A percentile compares a stretch with the other conserved stretches of the same genome.
Evolutionary conservation across 2,797 vertebrate genomes (phyloP).

Genomic region (Gymnoscopelus microlampas): DNA sequence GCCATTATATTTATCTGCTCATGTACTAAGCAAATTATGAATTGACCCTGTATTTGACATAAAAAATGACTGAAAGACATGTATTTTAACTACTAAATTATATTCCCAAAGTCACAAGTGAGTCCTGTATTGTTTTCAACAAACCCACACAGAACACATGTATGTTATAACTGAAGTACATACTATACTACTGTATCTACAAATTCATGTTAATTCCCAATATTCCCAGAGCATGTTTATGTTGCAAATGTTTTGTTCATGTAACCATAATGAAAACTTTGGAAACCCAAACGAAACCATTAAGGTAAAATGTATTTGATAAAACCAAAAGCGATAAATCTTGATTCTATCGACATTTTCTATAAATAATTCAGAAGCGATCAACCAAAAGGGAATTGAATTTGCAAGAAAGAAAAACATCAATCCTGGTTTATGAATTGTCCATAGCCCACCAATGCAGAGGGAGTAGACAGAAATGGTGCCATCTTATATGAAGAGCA

Average conservation of each 20-base stretch:
- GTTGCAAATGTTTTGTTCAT: constrained; percentile 6
- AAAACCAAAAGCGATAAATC: constrained; percentile 8
- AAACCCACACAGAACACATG: constrained; percentile 49
- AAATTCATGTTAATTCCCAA: too few species aligned
- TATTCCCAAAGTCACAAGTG: constrained; percentile 42
- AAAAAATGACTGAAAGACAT: constrained; percentile 31
- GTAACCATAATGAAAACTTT: constrained; percentile 6
- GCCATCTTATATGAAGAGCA: too few species aligned
- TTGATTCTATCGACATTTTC: background rate
- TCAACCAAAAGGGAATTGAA: too few species aligned
- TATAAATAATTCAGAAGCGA: constrained; percentile 3
- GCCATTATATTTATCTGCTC: constrained; percentile 27
- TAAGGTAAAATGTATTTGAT: constrained; percentile 14
- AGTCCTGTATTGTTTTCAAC: constrained; percentile 30
- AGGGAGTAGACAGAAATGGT: too few species aligned
- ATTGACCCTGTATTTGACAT: constrained; percentile 29
- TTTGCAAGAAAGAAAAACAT: too few species aligned
- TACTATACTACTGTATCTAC: background rate
- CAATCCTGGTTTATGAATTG: too few species aligned
- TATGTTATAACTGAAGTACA: constrained; percentile 38
- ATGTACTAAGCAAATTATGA: constrained; percentile 39
- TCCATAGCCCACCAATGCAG: too few species aligned
- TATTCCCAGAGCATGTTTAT: background rate
- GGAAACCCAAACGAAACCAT: constrained; percentile 15
- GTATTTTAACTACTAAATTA: constrained; percentile 74